Evolutionary conservation across 2,888 invertebrate species (phyloP), one percentile per base, ranked within the genome.

Genomic region (Andrena trimmerana): DNA sequence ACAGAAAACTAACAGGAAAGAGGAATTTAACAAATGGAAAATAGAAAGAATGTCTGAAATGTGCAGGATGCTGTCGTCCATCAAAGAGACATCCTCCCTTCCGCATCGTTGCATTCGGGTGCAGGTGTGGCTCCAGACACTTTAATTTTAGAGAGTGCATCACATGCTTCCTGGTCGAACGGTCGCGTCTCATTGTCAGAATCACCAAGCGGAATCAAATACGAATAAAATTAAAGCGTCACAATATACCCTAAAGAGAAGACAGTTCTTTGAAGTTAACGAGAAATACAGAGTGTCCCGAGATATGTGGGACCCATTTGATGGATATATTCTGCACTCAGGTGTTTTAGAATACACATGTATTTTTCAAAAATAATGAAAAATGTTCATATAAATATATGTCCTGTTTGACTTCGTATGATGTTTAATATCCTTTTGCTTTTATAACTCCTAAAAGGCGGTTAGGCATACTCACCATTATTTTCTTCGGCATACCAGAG

Each of bases 101-200:
- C 78, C 83, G 81, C 78, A 66, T 83, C 82, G 87, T 75, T 84
- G 87, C 80, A 82, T 86, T 84, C 78, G 79, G 83, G 68, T 90
- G 84, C 87, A 90, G 88, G 86, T 90, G 89, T 81, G 88, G 75
- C 68, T 72, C 78, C 79, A 87, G 90, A 90, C 89, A 88, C 91
- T 93, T 93, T 92, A 93, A 93, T 93, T 93, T 90, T 88, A 83
- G 88, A 92, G 91, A 93, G 93, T 93, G 93, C 93, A 93, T 92
- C 92, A 92, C 93, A 93, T 93, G 92, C 93, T 92, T 93, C 88
- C 86, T 80, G 75, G 75, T 62, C 66, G 77, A 69, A 78, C 78
- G 79, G 60, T 67, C 71, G 67, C 65, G 67, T 69, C 81, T 77
- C 42, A 16, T 42, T 42, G 42, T 42, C 75, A 76, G 29, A 77